phyloP scores from a whole-genome alignment of 2,113 vertebrate genomes.

The Oncorhynchus clarkii region DNA sequence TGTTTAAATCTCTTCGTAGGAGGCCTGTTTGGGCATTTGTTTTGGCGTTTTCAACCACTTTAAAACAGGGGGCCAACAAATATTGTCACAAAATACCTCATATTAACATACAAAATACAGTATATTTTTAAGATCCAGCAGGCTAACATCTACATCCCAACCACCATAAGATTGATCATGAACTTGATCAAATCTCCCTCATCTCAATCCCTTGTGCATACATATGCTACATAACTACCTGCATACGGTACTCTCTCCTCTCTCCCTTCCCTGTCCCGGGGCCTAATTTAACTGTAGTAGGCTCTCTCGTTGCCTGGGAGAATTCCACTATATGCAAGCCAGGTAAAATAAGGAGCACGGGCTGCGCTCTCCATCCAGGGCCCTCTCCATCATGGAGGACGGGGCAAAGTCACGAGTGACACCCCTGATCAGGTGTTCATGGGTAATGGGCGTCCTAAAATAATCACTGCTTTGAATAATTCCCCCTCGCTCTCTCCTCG shows the following conservation, averaged over 20 bases:
- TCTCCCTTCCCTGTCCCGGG: conserved; percentile 63
- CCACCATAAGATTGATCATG: conserved; percentile 62
- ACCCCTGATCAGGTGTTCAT: conserved; percentile 89
- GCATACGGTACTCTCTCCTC: conserved; percentile 64
- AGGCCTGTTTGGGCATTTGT: no score
- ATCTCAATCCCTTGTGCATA: conserved; percentile 69
- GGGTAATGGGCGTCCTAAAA: conserved; percentile 90
- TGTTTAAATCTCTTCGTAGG: no score
- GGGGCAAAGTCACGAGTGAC: conserved; percentile 81
- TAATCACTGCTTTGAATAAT: conserved; percentile 93
- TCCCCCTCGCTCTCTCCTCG: conserved; percentile 68
- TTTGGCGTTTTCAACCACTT: no score
- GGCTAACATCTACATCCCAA: conserved; percentile 12
- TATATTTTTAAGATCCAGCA: conserved; percentile 46
- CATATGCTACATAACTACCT: conserved; percentile 68
- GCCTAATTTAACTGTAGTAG: conserved; percentile 75
- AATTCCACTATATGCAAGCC: conserved; percentile 83
- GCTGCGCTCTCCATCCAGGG: conserved; percentile 56
- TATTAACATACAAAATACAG: background rate
- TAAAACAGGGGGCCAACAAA: no score
- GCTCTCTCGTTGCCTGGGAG: conserved; percentile 71
- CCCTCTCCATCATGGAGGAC: conserved; percentile 85
- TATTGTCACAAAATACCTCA: conserved; percentile 8
- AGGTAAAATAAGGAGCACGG: conserved; percentile 75
- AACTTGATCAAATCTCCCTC: conserved; percentile 70